Evolutionary conservation across 2,888 invertebrate genomes (phyloP), one percentile per base, ranked within the genome.

Genomic region (Zaprionus obscuricornis): DNA sequence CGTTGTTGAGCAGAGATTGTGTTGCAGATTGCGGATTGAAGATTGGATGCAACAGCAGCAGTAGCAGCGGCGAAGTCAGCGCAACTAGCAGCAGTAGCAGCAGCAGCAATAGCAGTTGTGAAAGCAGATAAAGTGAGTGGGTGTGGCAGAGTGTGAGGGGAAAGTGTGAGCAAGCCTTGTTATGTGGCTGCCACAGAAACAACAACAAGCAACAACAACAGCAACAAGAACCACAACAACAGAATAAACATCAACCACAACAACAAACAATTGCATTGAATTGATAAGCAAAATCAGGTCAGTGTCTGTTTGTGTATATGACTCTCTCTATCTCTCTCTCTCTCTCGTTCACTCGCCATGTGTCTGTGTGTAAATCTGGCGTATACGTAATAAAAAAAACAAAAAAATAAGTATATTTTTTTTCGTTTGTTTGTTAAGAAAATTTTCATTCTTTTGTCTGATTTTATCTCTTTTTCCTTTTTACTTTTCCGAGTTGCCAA

Each of bases 1-100:
- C 75, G 85, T 85, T 74, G 79, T 82, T 82, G 83, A 77, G 85
- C 85, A 68, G 74, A 85, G 78, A 78, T 78, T 78, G 85, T 85
- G 85, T 85, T 85, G 78, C 78, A 84, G 77, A 78, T 78, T 78
- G 81, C 73, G 73, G 77, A 67, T 63, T 60, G 73, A 37, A 75
- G 77, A 67, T 63, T 60, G 73, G 40, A 60, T 65, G 74, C 74
- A 75, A 65, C 68, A 39, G 16, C 36, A 34, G 17, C 20, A 20
- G 8, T 5, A 68, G 50, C 67, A 71, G 47, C 73, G 64, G 57
- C 75, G 63, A 40, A 65, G 62, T 56, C 65, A 64, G 64, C 62
- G 65, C 39, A 37, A 51, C 43, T 49, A 52, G 42, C 49, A 65
- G 43, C 54, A 57, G 16, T 34, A 7, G 24, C 34, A 45, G 33